phyloP scores from a whole-genome alignment of 2,797 vertebrate genomes.

The Balearica regulorum region DNA sequence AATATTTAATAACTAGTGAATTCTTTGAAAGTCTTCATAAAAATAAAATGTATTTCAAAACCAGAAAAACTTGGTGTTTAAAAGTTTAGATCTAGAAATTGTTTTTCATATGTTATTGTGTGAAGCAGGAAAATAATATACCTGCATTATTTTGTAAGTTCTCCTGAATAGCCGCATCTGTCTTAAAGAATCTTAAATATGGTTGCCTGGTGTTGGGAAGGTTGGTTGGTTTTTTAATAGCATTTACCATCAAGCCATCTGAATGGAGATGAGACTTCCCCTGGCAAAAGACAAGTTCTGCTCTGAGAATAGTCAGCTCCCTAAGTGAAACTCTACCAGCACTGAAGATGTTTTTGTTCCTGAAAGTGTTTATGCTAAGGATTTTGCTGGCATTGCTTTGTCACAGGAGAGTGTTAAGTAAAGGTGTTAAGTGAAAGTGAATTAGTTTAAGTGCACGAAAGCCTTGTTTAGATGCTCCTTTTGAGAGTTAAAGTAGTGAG shows the following conservation, averaged over 20 bases:
- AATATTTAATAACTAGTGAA: neutral
- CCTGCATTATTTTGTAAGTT: neutral
- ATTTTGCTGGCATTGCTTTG: conserved; percentile 9
- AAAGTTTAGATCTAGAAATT: neutral
- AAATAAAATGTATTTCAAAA: neutral
- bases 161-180: neutral
- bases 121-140: neutral
- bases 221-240: neutral
- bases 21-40: neutral
- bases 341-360: neutral
- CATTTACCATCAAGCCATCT: neutral
- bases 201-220: neutral
- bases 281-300: neutral
- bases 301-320: neutral
- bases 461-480: conserved; percentile 25
- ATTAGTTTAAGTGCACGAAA: conserved; percentile 39
- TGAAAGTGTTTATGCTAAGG: conserved; percentile 1
- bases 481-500: conserved; percentile 18
- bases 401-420: neutral
- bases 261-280: neutral
- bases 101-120: neutral
- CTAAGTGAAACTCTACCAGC: neutral
- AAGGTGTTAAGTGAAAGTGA: conserved; percentile 25
- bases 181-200: neutral
- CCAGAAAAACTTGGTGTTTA: neutral